Evolutionary conservation across 1,140 invertebrate genomes (phyloP), one percentile per base, ranked within the genome.

Genomic region (Penaeus indicus): DNA sequence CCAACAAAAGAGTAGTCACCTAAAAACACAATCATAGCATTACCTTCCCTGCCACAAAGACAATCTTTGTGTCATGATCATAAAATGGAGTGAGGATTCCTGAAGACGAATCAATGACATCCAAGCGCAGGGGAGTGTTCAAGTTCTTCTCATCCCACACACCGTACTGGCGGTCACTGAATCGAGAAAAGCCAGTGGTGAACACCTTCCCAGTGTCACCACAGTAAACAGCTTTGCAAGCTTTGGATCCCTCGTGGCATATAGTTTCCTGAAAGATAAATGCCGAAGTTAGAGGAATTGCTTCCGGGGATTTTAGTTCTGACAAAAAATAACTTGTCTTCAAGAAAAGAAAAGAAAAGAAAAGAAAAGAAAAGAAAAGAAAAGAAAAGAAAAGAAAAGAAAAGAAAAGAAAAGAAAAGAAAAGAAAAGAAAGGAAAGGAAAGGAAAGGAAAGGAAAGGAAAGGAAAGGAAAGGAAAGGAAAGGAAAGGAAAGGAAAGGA

Each of bases 41-140:
- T 93, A 96, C 96, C 94, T 97, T 97, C 89, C 96, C 96, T 75
- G 96, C 96, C 42, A 97, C 92, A 92, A 95, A 97, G 67, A 98
- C 95, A 92, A 99, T 96, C 92, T 96, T 96, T 22, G 97, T 98
- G 93, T 99, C 98, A 91, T 96, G 94, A 93, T 99, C 98, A 93
- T 96, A 99, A 92, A 96, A 98, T 0, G 98, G 98, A 93, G 98
- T 97, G 4, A 99, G 94, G 84, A 99, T 96, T 16, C 97, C 98
- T 72, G 97, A 98, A 0, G 97, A 97, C 89, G 96, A 97, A 92
- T 99, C 98, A 63, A 99, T 96, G 54, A 95, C 96, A 92, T 98
- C 97, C 69, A 95, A 95, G 18, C 94, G 94, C 22, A 98, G 93
- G n/a, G 97, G 96, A 85, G 94, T 93, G 0, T 94, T 94, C 42